Conservation (phyloP, 37 sponge, comb jelly and placozoan species). For the Spongia lamella region DNA sequence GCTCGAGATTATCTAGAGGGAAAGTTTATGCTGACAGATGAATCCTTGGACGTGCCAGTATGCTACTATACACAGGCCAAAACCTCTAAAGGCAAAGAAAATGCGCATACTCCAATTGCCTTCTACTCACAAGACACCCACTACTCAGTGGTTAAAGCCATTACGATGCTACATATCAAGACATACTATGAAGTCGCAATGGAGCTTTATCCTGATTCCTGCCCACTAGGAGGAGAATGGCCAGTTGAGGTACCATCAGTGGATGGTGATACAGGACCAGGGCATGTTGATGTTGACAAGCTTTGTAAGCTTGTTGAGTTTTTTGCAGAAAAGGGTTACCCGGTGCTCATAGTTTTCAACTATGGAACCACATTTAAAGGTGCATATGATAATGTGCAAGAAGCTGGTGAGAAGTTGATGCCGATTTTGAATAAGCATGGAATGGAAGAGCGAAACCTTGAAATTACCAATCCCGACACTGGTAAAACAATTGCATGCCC, state of each 20-base stretch:
- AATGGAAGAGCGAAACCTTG: slow-evolving; percentile 19
- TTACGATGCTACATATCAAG: not conserved
- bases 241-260: not conserved
- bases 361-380: slow-evolving; percentile 17
- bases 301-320: slow-evolving; percentile 10
- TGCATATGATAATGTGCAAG: slow-evolving; percentile 2
- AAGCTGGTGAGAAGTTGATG: not conserved
- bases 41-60: not conserved
- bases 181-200: slow-evolving; percentile 14
- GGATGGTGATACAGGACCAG: not conserved
- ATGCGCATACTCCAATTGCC: slow-evolving; percentile 3
- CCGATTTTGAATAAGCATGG: not conserved
- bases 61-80: not conserved
- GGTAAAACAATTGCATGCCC: not conserved
- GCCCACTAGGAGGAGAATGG: slow-evolving; percentile 22
- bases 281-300: slow-evolving; percentile 3
- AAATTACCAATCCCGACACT: not conserved
- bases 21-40: no score
- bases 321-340: slow-evolving; percentile 4
- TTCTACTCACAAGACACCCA: slow-evolving; percentile 35
- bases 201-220: slow-evolving; percentile 8
- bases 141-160: slow-evolving; percentile 24
- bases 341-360: not conserved
- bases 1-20: slow-evolving; percentile 26
- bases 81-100: not conserved